Conservation (phyloP, 1,140 invertebrate genomes). For the Phocides pigmalion region DNA sequence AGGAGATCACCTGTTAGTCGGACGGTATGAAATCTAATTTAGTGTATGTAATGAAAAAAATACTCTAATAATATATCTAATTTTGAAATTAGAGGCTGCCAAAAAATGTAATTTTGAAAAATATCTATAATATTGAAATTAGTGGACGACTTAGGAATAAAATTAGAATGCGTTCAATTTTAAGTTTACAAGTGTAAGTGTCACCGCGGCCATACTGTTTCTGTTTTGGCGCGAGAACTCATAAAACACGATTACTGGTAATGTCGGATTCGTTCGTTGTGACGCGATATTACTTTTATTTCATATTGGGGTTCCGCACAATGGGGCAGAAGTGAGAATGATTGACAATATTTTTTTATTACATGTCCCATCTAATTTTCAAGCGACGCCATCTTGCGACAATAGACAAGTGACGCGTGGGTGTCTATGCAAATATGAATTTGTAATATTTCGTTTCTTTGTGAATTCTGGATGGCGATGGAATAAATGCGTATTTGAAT, state of each 20-base stretch:
- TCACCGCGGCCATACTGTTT: conserved; percentile 57
- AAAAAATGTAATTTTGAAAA: no score
- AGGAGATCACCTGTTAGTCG: no score
- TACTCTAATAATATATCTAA: no score
- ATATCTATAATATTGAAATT: no score
- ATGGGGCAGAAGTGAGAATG: conserved; percentile 35
- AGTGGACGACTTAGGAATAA: no score
- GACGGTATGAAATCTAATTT: no score
- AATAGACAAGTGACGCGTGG: conserved; percentile 20
- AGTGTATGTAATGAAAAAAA: no score
- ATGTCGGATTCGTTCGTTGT: conserved; percentile 61
- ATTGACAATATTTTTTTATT: conserved; percentile 37
- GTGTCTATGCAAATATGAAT: conserved; percentile 15
- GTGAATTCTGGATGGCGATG: background rate
- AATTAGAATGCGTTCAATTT: conserved; percentile 49
- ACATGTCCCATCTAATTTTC: conserved; percentile 32
- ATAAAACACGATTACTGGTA: conserved; percentile 71
- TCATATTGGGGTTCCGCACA: conserved; percentile 42
- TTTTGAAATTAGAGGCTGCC: no score
- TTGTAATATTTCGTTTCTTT: conserved; percentile 7
- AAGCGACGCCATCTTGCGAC: conserved; percentile 22
- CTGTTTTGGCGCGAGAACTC: conserved; percentile 67
- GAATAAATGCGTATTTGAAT: background rate
- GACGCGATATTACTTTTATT: conserved; percentile 52
- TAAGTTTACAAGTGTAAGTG: conserved; percentile 62